Percentiles rank a stretch among this genome's conserved stretches.
Conservation (phyloP, 2,888 invertebrate species). For the Minunthozetes semirufus region DNA sequence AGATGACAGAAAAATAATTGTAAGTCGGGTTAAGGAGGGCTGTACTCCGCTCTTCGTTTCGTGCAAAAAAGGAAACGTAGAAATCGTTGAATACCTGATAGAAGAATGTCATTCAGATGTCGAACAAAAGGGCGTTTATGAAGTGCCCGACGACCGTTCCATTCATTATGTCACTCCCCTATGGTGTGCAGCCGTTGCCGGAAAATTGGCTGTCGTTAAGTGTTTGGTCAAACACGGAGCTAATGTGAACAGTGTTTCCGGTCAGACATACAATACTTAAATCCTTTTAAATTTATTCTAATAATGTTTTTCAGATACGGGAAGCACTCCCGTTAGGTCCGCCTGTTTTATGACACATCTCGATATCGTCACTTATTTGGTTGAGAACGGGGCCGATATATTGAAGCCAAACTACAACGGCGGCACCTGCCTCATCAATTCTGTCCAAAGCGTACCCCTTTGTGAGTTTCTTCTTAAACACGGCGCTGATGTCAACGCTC, state of each 20-base stretch:
- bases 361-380: slow-evolving; percentile 59
- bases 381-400: slow-evolving; percentile 48
- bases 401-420: slow-evolving; percentile 79
- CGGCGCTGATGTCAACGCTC: slow-evolving; percentile 76
- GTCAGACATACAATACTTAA: neutral
- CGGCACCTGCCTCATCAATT: slow-evolving; percentile 86
- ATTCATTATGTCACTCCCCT: slow-evolving; percentile 77
- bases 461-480: slow-evolving; percentile 70
- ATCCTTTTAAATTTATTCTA: neutral
- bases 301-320: slow-evolving; percentile 57
- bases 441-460: slow-evolving; percentile 74
- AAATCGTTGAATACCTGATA: slow-evolving; percentile 77
- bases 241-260: slow-evolving; percentile 71
- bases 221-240: slow-evolving; percentile 71
- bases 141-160: slow-evolving; percentile 72
- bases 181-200: slow-evolving; percentile 86
- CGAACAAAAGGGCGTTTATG: slow-evolving; percentile 73
- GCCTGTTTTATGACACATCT: slow-evolving; percentile 87
- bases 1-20: slow-evolving; percentile 59
- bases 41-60: slow-evolving; percentile 75
- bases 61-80: slow-evolving; percentile 68
- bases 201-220: slow-evolving; percentile 67
- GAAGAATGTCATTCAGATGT: slow-evolving; percentile 72
- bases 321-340: slow-evolving; percentile 74
- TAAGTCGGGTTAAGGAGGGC: slow-evolving; percentile 57